Evolutionary conservation across 2,888 invertebrate genomes (phyloP).

Genomic region (Macrosoma leucophasiata): DNA sequence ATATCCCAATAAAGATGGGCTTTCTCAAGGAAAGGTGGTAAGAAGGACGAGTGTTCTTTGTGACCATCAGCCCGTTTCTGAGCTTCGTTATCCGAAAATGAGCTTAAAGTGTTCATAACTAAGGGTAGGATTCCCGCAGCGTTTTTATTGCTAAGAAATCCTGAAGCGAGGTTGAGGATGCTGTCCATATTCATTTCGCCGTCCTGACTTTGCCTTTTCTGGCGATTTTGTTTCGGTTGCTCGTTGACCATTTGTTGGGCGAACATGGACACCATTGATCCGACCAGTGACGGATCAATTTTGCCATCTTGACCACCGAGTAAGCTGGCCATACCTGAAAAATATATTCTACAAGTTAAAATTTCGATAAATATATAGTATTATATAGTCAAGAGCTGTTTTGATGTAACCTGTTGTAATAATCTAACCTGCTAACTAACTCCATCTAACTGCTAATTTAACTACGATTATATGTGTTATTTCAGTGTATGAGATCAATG

Average conservation of each 20-base stretch:
- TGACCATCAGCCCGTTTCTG: constrained; percentile 77
- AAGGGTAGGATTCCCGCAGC: constrained; percentile 76
- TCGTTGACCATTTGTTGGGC: constrained; percentile 54
- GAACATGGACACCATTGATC: constrained; percentile 64
- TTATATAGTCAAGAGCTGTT: too few species aligned
- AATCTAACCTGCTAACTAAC: too few species aligned
- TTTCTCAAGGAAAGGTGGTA: constrained; percentile 79
- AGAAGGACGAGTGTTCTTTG: constrained; percentile 81
- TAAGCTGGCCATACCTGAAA: constrained; percentile 68
- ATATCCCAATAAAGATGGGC: constrained; percentile 86
- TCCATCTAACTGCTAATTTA: too few species aligned
- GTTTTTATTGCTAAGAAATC: constrained; percentile 65
- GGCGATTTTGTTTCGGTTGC: constrained; percentile 31
- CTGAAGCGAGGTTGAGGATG: constrained; percentile 72
- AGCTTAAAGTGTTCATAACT: constrained; percentile 78
- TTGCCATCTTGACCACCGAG: constrained; percentile 76
- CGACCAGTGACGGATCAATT: constrained; percentile 73
- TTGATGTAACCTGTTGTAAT: too few species aligned
- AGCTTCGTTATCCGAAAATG: constrained; percentile 78
- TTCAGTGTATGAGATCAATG: too few species aligned
- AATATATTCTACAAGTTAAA: background rate
- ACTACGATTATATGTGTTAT: too few species aligned
- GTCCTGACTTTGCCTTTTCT: constrained; percentile 45
- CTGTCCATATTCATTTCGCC: constrained; percentile 70
- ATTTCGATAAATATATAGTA: too few species aligned